A percentile compares a stretch with the other conserved stretches of the same genome.
Evolutionary conservation across 2,888 invertebrate genomes (phyloP).

Genomic region (Ennomos quercinarius): DNA sequence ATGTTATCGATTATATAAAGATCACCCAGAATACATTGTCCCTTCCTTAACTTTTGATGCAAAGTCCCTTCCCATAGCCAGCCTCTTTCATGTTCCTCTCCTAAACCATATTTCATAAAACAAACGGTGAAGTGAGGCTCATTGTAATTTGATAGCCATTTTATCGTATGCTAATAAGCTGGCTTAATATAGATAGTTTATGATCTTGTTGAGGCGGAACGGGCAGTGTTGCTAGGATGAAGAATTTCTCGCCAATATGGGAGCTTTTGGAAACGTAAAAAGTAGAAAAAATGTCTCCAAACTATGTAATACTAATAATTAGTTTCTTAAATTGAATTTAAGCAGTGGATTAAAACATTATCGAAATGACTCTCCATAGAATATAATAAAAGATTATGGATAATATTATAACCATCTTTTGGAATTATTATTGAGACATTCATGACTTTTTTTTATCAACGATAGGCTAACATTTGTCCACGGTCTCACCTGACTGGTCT

Average conservation of each 20-base stretch:
- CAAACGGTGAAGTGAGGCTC: conserved; percentile 58
- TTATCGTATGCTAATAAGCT: conserved; percentile 53
- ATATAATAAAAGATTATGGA: too few species aligned
- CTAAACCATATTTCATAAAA: conserved; percentile 64
- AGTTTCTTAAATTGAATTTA: too few species aligned
- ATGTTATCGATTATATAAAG: conserved; percentile 10
- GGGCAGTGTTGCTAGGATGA: conserved; percentile 27
- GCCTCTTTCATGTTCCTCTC: conserved; percentile 64
- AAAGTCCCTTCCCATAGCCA: conserved; percentile 15
- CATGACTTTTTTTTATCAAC: too few species aligned
- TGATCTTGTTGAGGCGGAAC: conserved; percentile 40
- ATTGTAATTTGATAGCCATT: conserved; percentile 68
- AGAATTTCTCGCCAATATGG: not conserved
- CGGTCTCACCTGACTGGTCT: too few species aligned
- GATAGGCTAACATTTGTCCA: too few species aligned
- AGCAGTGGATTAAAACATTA: too few species aligned
- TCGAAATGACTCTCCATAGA: too few species aligned
- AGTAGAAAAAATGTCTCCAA: too few species aligned
- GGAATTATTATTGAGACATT: too few species aligned
- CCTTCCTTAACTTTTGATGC: conserved; percentile 17
- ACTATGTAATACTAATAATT: too few species aligned
- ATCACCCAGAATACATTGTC: conserved; percentile 23
- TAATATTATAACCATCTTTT: too few species aligned
- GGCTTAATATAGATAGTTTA: conserved; percentile 66
- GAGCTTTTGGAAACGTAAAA: too few species aligned